Conservation (phyloP, 2,888 invertebrate genomes). For the Dusona sp. region DNA sequence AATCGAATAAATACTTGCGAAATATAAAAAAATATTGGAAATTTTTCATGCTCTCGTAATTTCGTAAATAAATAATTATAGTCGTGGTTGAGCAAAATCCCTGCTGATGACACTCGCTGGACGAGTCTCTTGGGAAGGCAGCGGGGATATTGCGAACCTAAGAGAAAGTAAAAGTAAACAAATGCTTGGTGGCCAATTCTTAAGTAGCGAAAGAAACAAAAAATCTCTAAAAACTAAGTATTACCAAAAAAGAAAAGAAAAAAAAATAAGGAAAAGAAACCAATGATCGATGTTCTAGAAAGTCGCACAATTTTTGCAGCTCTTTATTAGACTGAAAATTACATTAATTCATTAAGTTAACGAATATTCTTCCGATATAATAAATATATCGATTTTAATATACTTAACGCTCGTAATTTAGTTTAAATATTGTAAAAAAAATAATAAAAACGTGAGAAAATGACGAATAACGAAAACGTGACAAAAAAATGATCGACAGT, state of each 20-base stretch:
- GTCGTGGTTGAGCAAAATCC: slow-evolving; percentile 15
- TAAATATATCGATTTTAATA: slow-evolving; percentile 65
- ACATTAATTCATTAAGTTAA: slow-evolving; percentile 51
- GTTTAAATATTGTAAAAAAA: slow-evolving; percentile 6
- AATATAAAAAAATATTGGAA: slow-evolving; percentile 50
- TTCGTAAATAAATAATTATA: slow-evolving; percentile 56
- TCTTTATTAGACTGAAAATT: slow-evolving; percentile 74
- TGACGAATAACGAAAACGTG: not conserved
- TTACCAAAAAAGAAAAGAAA: slow-evolving; percentile 46
- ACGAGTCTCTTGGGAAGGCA: slow-evolving; percentile 73
- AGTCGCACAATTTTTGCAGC: slow-evolving; percentile 80
- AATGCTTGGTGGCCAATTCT: slow-evolving; percentile 63
- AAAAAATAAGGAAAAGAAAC: slow-evolving; percentile 66
- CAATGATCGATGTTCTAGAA: slow-evolving; percentile 77
- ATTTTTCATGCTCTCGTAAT: slow-evolving; percentile 66
- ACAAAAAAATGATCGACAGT: not conserved
- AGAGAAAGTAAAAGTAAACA: slow-evolving; percentile 62
- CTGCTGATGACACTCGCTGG: slow-evolving; percentile 79
- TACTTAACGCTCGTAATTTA: slow-evolving; percentile 44
- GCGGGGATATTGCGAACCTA: slow-evolving; percentile 53
- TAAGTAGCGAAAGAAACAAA: slow-evolving; percentile 50
- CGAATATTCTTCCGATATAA: slow-evolving; percentile 60
- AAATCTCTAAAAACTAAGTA: slow-evolving; percentile 6
- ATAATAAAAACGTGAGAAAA: not conserved
- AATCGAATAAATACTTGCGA: not conserved